Base-by-base conservation (phyloP, 2,113 vertebrate genomes). In the Amphiprion percula region DNA sequence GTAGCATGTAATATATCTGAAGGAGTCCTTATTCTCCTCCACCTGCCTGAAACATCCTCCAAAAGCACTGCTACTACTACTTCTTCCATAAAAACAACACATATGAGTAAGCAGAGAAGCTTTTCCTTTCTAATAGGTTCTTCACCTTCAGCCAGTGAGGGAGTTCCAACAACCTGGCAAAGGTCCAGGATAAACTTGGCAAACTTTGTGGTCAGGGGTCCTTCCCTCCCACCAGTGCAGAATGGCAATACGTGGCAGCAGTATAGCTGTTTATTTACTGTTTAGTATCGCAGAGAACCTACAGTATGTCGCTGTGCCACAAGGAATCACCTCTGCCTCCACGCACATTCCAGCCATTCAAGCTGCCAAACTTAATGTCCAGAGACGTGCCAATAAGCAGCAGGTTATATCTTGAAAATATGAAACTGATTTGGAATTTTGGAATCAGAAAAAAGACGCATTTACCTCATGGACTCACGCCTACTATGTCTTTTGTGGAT, bases 301-400 rank as follows among this genome's bases (percentile, higher is more conserved):
- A 8, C 33, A 37, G 33, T 37, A 9, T 71, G 69, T 37, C 47
- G 52, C 64, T 37, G 44, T 21, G 47, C 59, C 28, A 37, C 21
- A 46, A 46, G 28, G 12, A 64, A 47, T 75, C 56, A 26, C n/a
- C 24, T 58, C 30, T 59, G 55, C 46, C 58, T 56, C 15, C 33
- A 10, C 77, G 28, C 46, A 65, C 69, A 30, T 19, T 49, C 52
- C 54, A 80, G 28, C 55, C 56, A 62, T 70, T 24, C 49, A 4
- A 75, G 60, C 54, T 14, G 9, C 23, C 17, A 26, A 30, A 11
- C 53, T 17, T 67, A 54, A 78, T 68, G 50, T 74, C 46, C 50
- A 64, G 14, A 72, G 47, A 85, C 63, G 73, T 75, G 86, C 58
- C 84, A 73, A 46, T 4, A 75, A 58, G 53, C 26, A 44, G 56